These are phyloP conservation scores for Eulemur rubriventer DNA, from an alignment of 2,797 vertebrate species.

Conservation along the genomic window DNA sequence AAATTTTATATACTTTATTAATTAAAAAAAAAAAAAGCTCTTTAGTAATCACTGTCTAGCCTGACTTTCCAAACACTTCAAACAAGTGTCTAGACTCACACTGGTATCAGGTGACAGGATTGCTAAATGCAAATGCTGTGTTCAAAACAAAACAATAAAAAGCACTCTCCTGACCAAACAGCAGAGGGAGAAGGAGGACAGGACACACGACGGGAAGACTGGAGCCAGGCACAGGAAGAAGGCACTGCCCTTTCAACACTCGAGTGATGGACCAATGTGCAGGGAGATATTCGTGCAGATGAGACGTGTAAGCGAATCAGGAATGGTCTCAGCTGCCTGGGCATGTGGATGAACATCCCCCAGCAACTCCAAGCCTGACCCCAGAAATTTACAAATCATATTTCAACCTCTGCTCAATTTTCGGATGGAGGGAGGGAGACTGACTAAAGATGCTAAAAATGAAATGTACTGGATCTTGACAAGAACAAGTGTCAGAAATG, in stretches of 20 bases:
- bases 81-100: not conserved
- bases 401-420: not conserved
- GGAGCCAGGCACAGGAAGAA: slow-evolving; percentile 19
- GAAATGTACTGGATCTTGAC: not conserved
- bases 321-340: not conserved
- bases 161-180: slow-evolving; percentile 76
- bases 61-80: not conserved
- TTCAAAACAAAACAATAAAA: not conserved
- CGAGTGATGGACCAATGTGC: not conserved
- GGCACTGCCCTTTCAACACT: not conserved
- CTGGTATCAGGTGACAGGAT: not conserved
- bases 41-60: not conserved
- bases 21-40: not conserved
- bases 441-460: not conserved
- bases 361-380: not conserved
- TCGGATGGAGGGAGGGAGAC: not conserved
- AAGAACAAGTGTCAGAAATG: not conserved
- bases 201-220: not conserved
- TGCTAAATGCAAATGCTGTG: slow-evolving; percentile 29
- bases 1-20: not conserved
- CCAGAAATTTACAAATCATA: not conserved
- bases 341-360: rapidly evolving
- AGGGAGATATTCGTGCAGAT: not conserved
- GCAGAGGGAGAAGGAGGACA: slow-evolving; percentile 81
- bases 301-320: not conserved